These are phyloP conservation scores for Meiosimyza platycephala DNA, from an alignment of 2,888 invertebrate genomes.

Conservation along the genomic window DNA sequence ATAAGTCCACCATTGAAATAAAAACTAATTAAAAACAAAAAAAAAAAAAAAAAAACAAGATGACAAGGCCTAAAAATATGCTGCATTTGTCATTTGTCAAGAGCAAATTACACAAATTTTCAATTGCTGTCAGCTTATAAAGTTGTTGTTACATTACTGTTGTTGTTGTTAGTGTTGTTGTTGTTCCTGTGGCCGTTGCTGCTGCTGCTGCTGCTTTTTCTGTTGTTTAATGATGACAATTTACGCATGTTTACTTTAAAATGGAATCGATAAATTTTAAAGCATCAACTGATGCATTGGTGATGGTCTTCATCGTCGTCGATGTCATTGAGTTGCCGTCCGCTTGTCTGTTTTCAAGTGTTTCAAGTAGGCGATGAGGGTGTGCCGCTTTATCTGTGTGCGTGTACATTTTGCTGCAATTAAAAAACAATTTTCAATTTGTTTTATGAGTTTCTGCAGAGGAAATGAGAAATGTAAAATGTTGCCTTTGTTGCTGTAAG, in stretches of 20 bases:
- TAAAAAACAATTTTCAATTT: constrained; percentile 34
- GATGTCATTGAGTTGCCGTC: no score
- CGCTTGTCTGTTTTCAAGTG: no score
- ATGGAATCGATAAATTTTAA: background rate
- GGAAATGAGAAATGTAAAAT: background rate
- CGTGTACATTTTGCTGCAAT: constrained; percentile 6
- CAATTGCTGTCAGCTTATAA: constrained; percentile 24
- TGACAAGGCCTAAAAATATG: no score
- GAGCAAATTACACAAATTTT: constrained; percentile 19
- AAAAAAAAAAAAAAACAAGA: no score
- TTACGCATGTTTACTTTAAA: constrained; percentile 16
- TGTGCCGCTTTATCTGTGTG: no score
- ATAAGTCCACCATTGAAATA: no score
- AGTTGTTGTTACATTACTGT: background rate
- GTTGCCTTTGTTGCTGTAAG: constrained; percentile 6
- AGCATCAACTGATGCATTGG: no score
- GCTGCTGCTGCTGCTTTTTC: constrained; percentile 9
- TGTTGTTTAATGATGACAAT: constrained; percentile 24
- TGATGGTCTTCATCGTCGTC: no score
- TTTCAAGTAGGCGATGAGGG: no score
- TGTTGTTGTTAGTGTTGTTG: constrained; percentile 14
- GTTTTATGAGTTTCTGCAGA: constrained; percentile 32
- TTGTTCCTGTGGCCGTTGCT: background rate
- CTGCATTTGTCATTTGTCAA: no score
- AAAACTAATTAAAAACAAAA: no score